Conservation (phyloP, 37 sponge, comb jelly and placozoan genomes). For the Axinella damicornis region DNA sequence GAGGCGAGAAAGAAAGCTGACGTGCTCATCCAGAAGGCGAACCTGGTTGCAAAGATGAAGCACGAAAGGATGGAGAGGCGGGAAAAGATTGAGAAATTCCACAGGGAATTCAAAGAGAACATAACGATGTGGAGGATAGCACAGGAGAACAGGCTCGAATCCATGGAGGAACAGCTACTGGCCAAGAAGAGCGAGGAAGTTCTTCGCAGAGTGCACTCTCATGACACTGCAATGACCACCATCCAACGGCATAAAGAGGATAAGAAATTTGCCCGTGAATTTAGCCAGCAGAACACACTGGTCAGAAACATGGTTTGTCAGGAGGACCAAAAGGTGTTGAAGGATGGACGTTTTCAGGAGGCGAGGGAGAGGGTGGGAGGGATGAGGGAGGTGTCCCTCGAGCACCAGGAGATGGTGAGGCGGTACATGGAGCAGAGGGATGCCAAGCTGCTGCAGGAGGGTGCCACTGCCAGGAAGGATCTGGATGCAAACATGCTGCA, state of each 20-base stretch:
- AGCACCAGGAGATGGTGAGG: slow-evolving; percentile 30
- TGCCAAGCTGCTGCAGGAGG: slow-evolving; percentile 18
- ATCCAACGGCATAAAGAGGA: slow-evolving; percentile 8
- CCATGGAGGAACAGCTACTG: neutral
- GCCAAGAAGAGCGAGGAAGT: neutral
- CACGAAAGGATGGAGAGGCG: slow-evolving; percentile 22
- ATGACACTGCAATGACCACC: neutral
- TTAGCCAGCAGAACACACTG: slow-evolving; percentile 27
- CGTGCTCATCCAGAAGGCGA: slow-evolving; percentile 1
- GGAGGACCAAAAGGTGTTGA: slow-evolving; percentile 27
- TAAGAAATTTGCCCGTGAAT: slow-evolving; percentile 47
- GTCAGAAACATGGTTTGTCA: slow-evolving; percentile 18
- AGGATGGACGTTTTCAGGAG: neutral
- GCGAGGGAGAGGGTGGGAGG: slow-evolving; percentile 14
- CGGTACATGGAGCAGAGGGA: slow-evolving; percentile 46
- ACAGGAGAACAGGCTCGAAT: slow-evolving; percentile 8
- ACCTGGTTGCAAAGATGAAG: slow-evolving; percentile 32
- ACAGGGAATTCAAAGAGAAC: slow-evolving; percentile 18
- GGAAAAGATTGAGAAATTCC: slow-evolving; percentile 44
- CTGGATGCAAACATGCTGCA: slow-evolving; percentile 38
- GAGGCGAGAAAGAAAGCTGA: slow-evolving; percentile 15
- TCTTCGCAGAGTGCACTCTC: neutral
- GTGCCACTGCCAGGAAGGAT: slow-evolving; percentile 5
- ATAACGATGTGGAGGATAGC: slow-evolving; percentile 47
- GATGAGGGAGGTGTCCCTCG: neutral